Evolutionary conservation across 1,140 invertebrate species (phyloP), one percentile per base, ranked within the genome.

Genomic region (Mylabris phalerata): DNA sequence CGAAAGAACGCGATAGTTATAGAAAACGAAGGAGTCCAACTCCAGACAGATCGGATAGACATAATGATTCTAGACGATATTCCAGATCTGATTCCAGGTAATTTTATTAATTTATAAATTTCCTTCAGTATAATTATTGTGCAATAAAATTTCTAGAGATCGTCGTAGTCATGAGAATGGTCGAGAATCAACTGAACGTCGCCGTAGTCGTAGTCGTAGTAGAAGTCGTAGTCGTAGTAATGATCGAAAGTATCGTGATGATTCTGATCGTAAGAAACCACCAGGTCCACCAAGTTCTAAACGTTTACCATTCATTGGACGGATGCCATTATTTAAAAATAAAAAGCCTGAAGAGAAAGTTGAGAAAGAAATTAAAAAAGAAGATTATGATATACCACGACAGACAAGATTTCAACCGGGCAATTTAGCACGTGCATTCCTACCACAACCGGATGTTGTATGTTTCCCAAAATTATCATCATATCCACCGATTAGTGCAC

Each of bases 281-380:
- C 67, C 64, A 0, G 61, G 62, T 39, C 62, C 67, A 19, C 63
- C 67, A 4, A 65, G 65, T 41, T 66, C 67, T 54, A 80, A 84
- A n/a, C 86, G 85, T 63, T 63, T 86, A 38, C 84, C 84, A 0
- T 86, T 87, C 56, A 87, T 86, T 48, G 85, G 84, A 1, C 74
- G 84, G 63, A 80, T 87, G 74, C 85, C 84, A 2, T 67, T 87
- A 40, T 83, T 86, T 48, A 86, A 86, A 61, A 85, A 85, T 63
- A 77, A 79, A 41, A 78, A 79, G 38, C 71, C 74, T 27, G 67
- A 67, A 27, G 63, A 71, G 11, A 68, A 64, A 56, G 57, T 48
- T 1, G 56, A 66, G 26, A 73, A 67, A 48, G 70, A 73, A 52
- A 70, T 73, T 13, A 65, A 71, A 42, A 71, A 72, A 55, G 69